These are phyloP conservation scores for Mus caroli DNA, from an alignment of 2,797 vertebrate species.

Conservation along the genomic window DNA sequence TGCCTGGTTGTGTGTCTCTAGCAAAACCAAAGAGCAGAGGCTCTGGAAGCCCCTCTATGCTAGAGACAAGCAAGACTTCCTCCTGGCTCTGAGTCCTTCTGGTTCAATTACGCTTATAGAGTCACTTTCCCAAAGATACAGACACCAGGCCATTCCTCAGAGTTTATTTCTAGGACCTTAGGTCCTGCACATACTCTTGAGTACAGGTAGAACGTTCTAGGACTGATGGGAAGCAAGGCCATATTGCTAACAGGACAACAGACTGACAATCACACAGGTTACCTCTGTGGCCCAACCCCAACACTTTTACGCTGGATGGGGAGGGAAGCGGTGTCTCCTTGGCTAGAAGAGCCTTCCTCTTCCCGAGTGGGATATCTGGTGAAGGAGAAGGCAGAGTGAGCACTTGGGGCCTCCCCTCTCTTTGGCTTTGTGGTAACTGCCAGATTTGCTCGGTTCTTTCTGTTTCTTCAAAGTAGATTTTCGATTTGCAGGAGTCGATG, in stretches of 20 bases:
- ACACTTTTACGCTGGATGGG: neutral
- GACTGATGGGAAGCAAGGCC: neutral
- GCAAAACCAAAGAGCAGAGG: neutral
- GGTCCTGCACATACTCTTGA: neutral
- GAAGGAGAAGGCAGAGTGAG: neutral
- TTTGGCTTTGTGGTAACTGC: neutral
- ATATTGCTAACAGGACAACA: neutral
- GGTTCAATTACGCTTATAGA: neutral
- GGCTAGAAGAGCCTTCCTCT: neutral
- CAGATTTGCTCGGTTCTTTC: neutral
- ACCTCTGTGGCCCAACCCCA: neutral
- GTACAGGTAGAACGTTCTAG: neutral
- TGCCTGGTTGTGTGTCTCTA: neutral
- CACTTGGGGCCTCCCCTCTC: neutral
- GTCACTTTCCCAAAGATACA: neutral
- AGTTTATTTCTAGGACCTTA: neutral
- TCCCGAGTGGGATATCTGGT: neutral
- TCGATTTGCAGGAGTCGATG: neutral
- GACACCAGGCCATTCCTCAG: neutral
- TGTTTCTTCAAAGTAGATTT: slow-evolving; percentile 34
- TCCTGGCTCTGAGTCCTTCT: neutral
- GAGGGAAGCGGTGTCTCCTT: neutral
- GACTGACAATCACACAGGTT: neutral
- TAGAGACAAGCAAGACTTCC: neutral
- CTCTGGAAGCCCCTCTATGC: neutral